Base-by-base conservation (phyloP, 2,113 vertebrate species). In the Epinephelus fuscoguttatus region DNA sequence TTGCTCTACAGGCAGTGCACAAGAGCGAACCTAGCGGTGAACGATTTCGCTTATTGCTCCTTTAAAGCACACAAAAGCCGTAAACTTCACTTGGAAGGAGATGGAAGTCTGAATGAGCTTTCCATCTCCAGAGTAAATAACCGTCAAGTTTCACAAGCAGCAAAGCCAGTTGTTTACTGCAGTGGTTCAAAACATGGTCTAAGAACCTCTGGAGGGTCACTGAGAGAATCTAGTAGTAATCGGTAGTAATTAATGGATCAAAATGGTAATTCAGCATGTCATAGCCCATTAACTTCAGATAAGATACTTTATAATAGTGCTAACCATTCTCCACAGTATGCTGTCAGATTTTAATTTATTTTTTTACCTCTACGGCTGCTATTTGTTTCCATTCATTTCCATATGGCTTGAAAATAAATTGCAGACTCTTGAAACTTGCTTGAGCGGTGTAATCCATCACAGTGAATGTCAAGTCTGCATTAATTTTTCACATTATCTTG, bases 71-170 rank as follows among this genome's bases (percentile, higher is more conserved):
- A 68, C 53, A 21, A 49, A 37, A 12, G 70, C 50, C 55, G 37
- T 64, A 57, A 70, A 75, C 27, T 71, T 62, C 25, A 62, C 42
- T 56, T 27, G 3, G 67, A 70, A 37, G 15, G 62, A 69, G 55
- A 60, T 19, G 17, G 47, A 53, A 61, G n/a, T 17, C 62, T 40
- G 62, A 67, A 59, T 55, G 70, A 80, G 77, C 42, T 75, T 49
- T 84, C 23, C 55, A 45, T 76, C 62, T 80, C 13, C 9, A 56
- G 14, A 15, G 66, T 59, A 63, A 86, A 84, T 78, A 55, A 70
- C 37, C 53, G 49, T 66, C 1, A 0, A 62, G 49, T 68, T 68
- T 72, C 27, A 56, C 55, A 47, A 53, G 23, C 33, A 60, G 27
- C 71, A 61, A 8, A 81, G 47, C 10, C 37, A 40, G 67, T 52